These are phyloP conservation scores for Pygathrix nemaeus DNA, from an alignment of 2,113 vertebrate species.

Conservation along the genomic window DNA sequence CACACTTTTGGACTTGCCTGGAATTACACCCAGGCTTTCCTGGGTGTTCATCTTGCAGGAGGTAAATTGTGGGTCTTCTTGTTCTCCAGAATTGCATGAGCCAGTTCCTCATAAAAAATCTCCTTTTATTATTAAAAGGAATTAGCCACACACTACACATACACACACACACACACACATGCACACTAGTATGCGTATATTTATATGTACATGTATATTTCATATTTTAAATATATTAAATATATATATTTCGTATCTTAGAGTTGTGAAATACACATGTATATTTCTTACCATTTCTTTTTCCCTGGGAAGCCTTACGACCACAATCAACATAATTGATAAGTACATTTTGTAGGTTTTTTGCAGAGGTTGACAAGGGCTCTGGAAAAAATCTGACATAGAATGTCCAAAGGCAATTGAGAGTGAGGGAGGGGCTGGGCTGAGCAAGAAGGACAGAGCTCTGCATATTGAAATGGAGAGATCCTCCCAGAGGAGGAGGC, in stretches of 20 bases:
- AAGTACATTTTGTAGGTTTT: not conserved
- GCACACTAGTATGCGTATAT: not conserved
- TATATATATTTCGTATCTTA: too few species aligned
- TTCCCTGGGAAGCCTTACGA: not conserved
- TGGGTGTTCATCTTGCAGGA: not conserved
- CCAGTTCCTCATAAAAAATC: too few species aligned
- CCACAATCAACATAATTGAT: fast-evolving
- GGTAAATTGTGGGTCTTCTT: too few species aligned
- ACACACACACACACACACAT: not conserved
- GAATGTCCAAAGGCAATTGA: not conserved
- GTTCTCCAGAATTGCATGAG: too few species aligned
- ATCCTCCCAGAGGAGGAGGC: not conserved
- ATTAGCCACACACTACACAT: not conserved
- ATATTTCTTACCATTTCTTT: not conserved
- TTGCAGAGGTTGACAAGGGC: not conserved
- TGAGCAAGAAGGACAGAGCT: not conserved
- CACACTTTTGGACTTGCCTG: too few species aligned
- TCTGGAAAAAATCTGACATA: not conserved
- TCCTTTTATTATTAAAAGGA: not conserved
- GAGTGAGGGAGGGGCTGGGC: not conserved
- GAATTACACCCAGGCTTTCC: fast-evolving
- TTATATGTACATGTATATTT: not conserved
- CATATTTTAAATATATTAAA: not conserved
- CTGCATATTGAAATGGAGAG: not conserved
- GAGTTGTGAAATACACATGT: not conserved